Conservation (phyloP, 2,888 invertebrate genomes). For the Heliconius charithonia region DNA sequence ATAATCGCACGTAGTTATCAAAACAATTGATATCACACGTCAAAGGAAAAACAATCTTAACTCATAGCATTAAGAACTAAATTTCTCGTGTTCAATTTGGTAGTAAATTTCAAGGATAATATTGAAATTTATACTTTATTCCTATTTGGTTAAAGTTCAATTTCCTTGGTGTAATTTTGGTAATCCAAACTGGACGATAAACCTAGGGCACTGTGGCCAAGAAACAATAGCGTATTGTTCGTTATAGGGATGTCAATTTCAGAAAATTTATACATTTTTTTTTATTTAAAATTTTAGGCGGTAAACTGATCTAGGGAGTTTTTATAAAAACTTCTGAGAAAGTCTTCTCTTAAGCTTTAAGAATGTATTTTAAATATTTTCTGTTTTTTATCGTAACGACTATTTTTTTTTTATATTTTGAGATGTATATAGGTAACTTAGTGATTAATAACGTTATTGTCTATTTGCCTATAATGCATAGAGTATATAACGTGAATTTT, state of each 20-base stretch:
- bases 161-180: background rate
- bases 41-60: background rate
- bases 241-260: constrained; percentile 42
- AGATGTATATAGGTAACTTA: background rate
- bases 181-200: constrained; percentile 48
- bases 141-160: background rate
- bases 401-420: background rate
- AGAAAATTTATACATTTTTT: constrained; percentile 6
- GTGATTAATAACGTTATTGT: too few relatives aligned
- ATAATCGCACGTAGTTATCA: constrained; percentile 32
- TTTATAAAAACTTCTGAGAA: background rate
- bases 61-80: background rate
- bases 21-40: constrained; percentile 7
- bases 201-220: constrained; percentile 45
- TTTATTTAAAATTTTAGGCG: constrained; percentile 14
- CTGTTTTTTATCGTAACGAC: background rate
- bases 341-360: background rate
- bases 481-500: too few relatives aligned
- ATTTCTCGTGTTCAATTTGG: background rate
- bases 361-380: background rate
- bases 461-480: too few relatives aligned
- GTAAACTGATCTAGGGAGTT: background rate
- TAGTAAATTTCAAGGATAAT: background rate
- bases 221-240: constrained; percentile 50
- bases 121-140: background rate